phyloP scores from a whole-genome alignment of 2,113 vertebrate genomes.

The Vulpes lagopus region DNA sequence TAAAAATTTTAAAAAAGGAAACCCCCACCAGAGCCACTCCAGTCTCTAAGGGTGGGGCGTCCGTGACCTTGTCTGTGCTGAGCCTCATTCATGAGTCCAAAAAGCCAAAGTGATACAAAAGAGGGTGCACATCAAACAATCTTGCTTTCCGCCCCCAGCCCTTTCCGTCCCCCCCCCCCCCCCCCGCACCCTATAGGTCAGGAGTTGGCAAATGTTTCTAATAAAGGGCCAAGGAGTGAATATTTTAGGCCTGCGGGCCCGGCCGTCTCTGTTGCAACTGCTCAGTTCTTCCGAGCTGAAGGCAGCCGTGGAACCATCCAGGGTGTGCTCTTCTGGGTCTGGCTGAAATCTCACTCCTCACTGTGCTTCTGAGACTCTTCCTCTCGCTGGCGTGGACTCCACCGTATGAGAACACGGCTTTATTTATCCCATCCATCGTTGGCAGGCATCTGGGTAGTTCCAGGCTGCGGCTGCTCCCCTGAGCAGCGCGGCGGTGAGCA shows the following conservation, averaged over 20 bases:
- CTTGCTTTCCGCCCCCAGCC: background rate
- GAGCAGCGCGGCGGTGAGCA: background rate
- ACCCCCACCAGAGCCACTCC: too few species aligned
- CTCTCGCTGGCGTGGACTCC: background rate
- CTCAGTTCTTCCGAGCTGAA: background rate
- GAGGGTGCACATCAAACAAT: background rate
- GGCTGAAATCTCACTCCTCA: background rate
- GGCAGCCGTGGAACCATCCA: background rate
- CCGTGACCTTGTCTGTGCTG: background rate
- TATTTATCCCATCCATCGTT: accelerated
- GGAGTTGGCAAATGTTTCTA: background rate
- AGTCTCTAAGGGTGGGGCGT: accelerated
- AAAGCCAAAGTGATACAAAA: background rate
- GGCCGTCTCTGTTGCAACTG: background rate
- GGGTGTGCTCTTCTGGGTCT: background rate
- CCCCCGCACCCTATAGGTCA: background rate
- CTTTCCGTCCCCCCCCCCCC: background rate
- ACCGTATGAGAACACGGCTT: background rate
- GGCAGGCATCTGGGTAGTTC: background rate
- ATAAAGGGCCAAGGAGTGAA: background rate
- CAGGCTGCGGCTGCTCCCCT: background rate
- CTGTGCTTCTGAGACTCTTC: background rate
- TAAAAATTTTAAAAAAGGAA: too few species aligned
- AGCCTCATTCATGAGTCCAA: background rate
- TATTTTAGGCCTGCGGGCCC: background rate